A percentile compares a stretch with the other conserved stretches of the same genome.
These are phyloP conservation scores for Xestoiulus laeticollis DNA, from an alignment of 2,888 invertebrate species.

Conservation along the genomic window DNA sequence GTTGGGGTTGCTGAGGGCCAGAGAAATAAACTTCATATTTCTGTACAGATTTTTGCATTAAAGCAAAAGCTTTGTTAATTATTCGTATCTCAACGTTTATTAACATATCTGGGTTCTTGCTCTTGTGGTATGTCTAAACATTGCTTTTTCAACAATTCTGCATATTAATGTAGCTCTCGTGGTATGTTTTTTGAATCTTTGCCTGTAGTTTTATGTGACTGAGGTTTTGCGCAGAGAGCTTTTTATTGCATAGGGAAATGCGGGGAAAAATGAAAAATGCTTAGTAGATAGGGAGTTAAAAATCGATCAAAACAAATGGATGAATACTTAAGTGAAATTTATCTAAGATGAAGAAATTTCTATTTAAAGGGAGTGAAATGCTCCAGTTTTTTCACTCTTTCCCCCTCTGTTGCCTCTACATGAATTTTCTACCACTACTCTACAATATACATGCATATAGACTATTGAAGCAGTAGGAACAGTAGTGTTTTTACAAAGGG, in stretches of 20 bases:
- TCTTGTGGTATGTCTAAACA: neutral
- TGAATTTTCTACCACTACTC: neutral
- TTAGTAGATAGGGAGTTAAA: slow-evolving; percentile 43
- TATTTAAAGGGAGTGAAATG: slow-evolving; percentile 38
- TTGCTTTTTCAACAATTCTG: neutral
- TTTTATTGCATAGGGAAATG: slow-evolving; percentile 24
- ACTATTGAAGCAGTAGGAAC: neutral
- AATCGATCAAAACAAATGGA: slow-evolving; percentile 42
- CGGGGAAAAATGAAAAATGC: slow-evolving; percentile 32
- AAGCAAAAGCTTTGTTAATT: neutral
- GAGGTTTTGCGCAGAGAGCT: slow-evolving; percentile 38
- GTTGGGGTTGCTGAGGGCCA: no score
- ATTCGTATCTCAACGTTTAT: neutral
- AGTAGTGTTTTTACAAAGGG: neutral
- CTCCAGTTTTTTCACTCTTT: slow-evolving; percentile 34
- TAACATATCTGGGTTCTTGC: neutral
- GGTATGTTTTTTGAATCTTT: slow-evolving; percentile 38
- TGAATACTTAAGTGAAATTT: slow-evolving; percentile 43
- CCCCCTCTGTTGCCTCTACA: neutral
- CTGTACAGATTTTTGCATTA: neutral
- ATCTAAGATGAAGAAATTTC: slow-evolving; percentile 43
- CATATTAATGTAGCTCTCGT: neutral
- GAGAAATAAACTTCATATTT: no score
- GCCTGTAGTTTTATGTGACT: slow-evolving; percentile 31
- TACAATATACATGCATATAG: neutral